Evolutionary conservation across 2,888 invertebrate genomes (phyloP).

Genomic region (Sminthurinus aureus): DNA sequence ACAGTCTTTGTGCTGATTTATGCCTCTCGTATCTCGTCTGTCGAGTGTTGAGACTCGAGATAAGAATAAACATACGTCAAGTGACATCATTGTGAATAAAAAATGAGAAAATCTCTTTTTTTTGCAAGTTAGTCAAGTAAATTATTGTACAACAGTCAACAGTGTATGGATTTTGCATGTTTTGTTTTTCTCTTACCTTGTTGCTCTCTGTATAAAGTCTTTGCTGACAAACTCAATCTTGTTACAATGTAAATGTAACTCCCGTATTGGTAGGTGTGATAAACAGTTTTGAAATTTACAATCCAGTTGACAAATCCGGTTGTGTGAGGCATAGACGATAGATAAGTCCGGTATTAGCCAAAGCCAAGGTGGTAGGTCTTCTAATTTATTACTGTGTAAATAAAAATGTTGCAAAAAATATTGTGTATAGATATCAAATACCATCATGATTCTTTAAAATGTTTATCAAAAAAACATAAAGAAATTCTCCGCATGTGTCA

Average conservation of each 20-base stretch:
- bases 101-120: too few species aligned
- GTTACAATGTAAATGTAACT: constrained; percentile 58
- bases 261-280: constrained; percentile 56
- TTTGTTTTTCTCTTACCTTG: constrained; percentile 52
- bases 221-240: constrained; percentile 58
- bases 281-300: constrained; percentile 59
- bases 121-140: too few species aligned
- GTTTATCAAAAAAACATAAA: too few species aligned
- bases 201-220: constrained; percentile 57
- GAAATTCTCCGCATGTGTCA: not conserved
- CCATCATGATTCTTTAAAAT: too few species aligned
- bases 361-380: constrained; percentile 57
- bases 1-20: too few species aligned
- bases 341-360: constrained; percentile 59
- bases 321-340: constrained; percentile 57
- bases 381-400: constrained; percentile 53
- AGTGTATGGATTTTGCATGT: too few species aligned
- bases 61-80: too few species aligned
- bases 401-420: not conserved
- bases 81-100: too few species aligned
- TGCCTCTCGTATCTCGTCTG: too few species aligned
- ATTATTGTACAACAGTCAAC: too few species aligned
- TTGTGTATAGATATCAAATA: not conserved
- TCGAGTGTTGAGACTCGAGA: too few species aligned
- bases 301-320: constrained; percentile 56